These are phyloP conservation scores for Nomia melanderi DNA, from an alignment of 1,140 invertebrate genomes.

Conservation along the genomic window DNA sequence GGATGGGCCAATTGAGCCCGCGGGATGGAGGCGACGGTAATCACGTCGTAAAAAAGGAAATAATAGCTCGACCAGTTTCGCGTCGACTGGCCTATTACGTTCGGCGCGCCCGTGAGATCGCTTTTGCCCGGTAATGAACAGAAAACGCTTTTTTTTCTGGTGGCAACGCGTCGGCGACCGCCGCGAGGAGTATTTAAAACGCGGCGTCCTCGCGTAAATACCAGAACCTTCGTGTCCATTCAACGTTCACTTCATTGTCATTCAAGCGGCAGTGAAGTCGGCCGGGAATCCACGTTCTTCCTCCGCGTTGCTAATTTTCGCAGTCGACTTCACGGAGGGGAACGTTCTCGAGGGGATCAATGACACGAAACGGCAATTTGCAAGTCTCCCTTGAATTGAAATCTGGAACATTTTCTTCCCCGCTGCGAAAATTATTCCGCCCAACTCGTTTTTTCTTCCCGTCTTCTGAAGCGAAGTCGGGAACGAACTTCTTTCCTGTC, in stretches of 20 bases:
- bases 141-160: slow-evolving; percentile 16
- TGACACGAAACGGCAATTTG: neutral
- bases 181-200: slow-evolving; percentile 11
- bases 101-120: slow-evolving; percentile 36
- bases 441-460: too few relatives aligned
- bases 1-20: slow-evolving; percentile 37
- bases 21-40: slow-evolving; percentile 41
- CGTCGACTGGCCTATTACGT: slow-evolving; percentile 34
- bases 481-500: too few relatives aligned
- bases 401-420: neutral
- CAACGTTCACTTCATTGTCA: slow-evolving; percentile 3
- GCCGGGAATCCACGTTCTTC: neutral
- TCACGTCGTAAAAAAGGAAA: slow-evolving; percentile 54
- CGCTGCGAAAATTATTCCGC: too few relatives aligned
- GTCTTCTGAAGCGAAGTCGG: too few relatives aligned
- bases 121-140: slow-evolving; percentile 33
- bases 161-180: neutral
- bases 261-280: slow-evolving; percentile 4
- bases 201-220: slow-evolving; percentile 5
- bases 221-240: slow-evolving; percentile 6
- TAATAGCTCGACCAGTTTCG: slow-evolving; percentile 55
- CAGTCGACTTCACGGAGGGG: neutral
- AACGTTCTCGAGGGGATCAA: neutral
- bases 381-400: neutral
- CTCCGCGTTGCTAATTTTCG: slow-evolving; percentile 1